Conservation (phyloP, 2,797 vertebrate genomes). For the Melanogrammus aeglefinus region DNA sequence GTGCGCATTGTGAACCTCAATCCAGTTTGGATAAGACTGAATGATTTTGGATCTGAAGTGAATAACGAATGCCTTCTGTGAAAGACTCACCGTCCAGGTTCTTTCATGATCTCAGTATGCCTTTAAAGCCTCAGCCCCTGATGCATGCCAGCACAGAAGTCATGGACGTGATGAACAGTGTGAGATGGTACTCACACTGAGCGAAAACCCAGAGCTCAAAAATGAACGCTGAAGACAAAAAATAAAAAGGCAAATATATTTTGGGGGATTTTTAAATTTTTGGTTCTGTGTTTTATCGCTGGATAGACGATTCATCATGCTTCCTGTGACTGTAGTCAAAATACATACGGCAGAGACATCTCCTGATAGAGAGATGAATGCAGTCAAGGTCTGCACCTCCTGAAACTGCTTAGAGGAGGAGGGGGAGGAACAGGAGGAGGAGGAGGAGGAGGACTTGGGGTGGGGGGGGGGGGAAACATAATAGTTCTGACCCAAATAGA, state of each 20-base stretch:
- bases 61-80: neutral
- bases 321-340: conserved; percentile 32
- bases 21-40: neutral
- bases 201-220: neutral
- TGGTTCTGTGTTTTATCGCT: conserved; percentile 39
- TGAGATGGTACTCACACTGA: neutral
- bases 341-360: conserved; percentile 53
- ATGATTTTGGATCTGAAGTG: neutral
- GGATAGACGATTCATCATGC: conserved; percentile 30
- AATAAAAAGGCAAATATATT: neutral
- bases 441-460: conserved; percentile 50
- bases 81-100: neutral
- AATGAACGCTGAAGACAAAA: neutral
- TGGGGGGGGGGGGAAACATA: conserved; percentile 63
- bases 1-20: neutral
- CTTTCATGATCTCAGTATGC: neutral
- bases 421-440: conserved; percentile 54
- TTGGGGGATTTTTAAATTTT: conserved; percentile 16
- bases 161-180: neutral
- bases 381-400: conserved; percentile 43
- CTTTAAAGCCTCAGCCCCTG: neutral
- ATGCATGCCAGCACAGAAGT: neutral
- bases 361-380: conserved; percentile 45
- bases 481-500: conserved; percentile 71
- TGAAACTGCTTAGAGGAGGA: conserved; percentile 52